These are phyloP conservation scores for Thrips palmi DNA, from an alignment of 1,140 invertebrate genomes.

Conservation along the genomic window DNA sequence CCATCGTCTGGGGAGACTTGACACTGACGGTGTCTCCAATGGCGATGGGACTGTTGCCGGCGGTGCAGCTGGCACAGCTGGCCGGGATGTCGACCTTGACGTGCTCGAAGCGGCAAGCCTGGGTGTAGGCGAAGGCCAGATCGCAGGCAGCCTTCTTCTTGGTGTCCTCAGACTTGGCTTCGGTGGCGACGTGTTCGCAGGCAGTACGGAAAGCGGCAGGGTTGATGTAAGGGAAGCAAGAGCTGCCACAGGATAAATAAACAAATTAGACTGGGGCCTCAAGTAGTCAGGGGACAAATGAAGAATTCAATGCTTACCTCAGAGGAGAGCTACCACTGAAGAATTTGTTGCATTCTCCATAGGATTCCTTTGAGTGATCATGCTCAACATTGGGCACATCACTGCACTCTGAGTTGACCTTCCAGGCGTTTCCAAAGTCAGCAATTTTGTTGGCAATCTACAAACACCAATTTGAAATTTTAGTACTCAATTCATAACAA, in stretches of 20 bases:
- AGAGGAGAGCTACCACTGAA: slow-evolving; percentile 40
- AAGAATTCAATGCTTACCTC: slow-evolving; percentile 16
- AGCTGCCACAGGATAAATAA: slow-evolving; percentile 16
- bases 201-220: slow-evolving; percentile 31
- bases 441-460: slow-evolving; percentile 32
- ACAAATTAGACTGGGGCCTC: not conserved
- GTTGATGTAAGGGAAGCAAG: slow-evolving; percentile 25
- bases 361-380: slow-evolving; percentile 21
- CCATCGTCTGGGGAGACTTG: slow-evolving; percentile 44
- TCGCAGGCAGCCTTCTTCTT: slow-evolving; percentile 33
- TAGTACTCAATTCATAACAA: not conserved
- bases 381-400: slow-evolving; percentile 28
- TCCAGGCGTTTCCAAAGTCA: slow-evolving; percentile 51
- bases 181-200: slow-evolving; percentile 35
- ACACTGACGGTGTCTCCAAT: slow-evolving; percentile 40
- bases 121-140: slow-evolving; percentile 36
- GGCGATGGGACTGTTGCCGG: slow-evolving; percentile 28
- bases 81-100: slow-evolving; percentile 32
- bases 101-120: slow-evolving; percentile 29
- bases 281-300: not conserved
- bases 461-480: too few species aligned
- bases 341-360: slow-evolving; percentile 34
- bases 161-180: slow-evolving; percentile 20
- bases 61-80: slow-evolving; percentile 37
- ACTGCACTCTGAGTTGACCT: slow-evolving; percentile 34